Evolutionary conservation across 2,888 invertebrate genomes (phyloP).

Genomic region (Trisateles emortualis): DNA sequence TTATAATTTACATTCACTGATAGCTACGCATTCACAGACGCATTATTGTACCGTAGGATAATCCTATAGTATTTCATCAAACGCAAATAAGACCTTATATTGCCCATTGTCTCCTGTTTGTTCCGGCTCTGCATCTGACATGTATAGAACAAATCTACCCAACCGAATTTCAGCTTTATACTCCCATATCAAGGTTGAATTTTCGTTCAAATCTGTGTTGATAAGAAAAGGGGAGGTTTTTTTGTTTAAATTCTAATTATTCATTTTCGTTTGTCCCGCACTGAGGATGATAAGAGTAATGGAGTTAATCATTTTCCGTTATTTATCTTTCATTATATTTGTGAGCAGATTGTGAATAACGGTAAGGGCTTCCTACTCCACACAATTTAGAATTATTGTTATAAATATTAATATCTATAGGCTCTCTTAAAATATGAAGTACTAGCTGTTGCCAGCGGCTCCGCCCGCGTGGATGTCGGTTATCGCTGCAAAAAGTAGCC

Average conservation of each 20-base stretch:
- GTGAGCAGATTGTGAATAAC: constrained; percentile 18
- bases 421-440: too few species aligned
- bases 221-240: constrained; percentile 44
- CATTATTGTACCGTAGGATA: constrained; percentile 22
- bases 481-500: too few species aligned
- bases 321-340: constrained; percentile 38
- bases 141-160: constrained; percentile 40
- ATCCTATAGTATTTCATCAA: constrained; percentile 42
- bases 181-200: constrained; percentile 7
- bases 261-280: constrained; percentile 39
- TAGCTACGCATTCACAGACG: constrained; percentile 12
- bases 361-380: neutral
- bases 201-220: constrained; percentile 9
- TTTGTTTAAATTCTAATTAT: constrained; percentile 51
- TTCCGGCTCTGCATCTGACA: constrained; percentile 50
- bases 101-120: constrained; percentile 51
- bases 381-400: neutral
- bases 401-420: too few species aligned
- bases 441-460: too few species aligned
- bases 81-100: constrained; percentile 52
- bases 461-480: too few species aligned
- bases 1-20: constrained; percentile 20
- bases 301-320: constrained; percentile 37
- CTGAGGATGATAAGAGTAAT: constrained; percentile 36
- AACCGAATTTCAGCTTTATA: constrained; percentile 27